phyloP scores from a whole-genome alignment of 2,797 vertebrate genomes.

The Calcarius lapponicus region DNA sequence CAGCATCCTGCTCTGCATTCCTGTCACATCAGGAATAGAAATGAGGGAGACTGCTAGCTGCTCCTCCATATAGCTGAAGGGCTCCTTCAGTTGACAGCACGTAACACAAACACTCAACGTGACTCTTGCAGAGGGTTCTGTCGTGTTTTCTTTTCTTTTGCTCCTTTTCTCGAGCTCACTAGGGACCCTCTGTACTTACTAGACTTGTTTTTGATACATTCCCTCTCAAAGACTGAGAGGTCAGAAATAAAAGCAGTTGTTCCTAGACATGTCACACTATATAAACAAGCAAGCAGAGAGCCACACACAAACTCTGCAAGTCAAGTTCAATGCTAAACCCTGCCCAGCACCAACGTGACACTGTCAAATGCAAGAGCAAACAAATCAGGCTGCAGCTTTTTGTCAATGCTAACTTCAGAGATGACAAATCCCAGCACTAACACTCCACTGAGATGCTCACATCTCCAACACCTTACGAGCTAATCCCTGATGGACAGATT shows the following conservation, averaged over 20 bases:
- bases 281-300: neutral
- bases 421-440: neutral
- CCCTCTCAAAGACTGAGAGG: neutral
- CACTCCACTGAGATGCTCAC: too few relatives aligned
- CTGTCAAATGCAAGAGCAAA: neutral
- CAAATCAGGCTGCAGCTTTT: neutral
- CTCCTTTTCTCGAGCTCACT: neutral
- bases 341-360: neutral
- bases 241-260: neutral
- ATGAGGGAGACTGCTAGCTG: neutral
- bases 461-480: fast-evolving
- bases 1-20: constrained; percentile 28
- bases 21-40: neutral
- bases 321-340: neutral
- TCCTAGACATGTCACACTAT: neutral
- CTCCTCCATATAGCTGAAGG: neutral
- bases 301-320: neutral
- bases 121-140: neutral
- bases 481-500: fast-evolving
- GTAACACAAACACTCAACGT: neutral
- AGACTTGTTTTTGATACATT: neutral
- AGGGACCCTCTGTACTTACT: neutral
- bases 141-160: neutral
- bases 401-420: neutral
- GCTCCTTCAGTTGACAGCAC: neutral